Evolutionary conservation across 2,888 invertebrate genomes (phyloP), one percentile per base, ranked within the genome.

Genomic region (Deroplatys truncata): DNA sequence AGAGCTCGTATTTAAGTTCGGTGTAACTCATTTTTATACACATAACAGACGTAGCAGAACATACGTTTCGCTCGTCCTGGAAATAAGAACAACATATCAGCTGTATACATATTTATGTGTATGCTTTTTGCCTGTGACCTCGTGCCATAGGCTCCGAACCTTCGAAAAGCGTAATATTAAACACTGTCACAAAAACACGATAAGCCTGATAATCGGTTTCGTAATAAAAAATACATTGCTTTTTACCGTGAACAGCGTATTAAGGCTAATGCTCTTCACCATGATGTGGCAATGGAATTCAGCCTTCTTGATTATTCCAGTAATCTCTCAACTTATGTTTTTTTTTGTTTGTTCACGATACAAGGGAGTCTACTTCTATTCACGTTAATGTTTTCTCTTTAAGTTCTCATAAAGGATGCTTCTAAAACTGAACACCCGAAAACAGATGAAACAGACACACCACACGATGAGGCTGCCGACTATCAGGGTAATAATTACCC

Each of bases 21-120:
- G 56, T 86, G 86, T 86, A 86, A 28, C 49, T 86, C 86, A 86
- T 86, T 86, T 86, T 49, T 85, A 56, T 85, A 43, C 56, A 72
- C 56, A 72, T 72, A 72, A 72, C 20, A 72, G 56, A 72, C 56
- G 56, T 25, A 72, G 56, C 56, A 72, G 56, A 72, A 72, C 56
- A 72, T 72, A 72, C 56, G 56, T 72, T 72, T 72, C 25, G 56
- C 25, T 72, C 56, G 25, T 20, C 25, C 20, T 72, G 7, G 56
- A 16, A 72, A 16, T 72, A 25, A 20, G 56, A 25, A 16, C 56
- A 20, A 72, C 56, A 72, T 72, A 72, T 72, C 56, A 72, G 5
- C 56, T 72, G 56, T 72, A 72, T 72, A 72, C 56, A 72, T 72
- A 72, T 72, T 72, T 72, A 72, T 72, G 56, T 25, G 56, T 72